A percentile compares a stretch with the other conserved stretches of the same genome.
phyloP scores from a whole-genome alignment of 2,797 vertebrate species.

The Uromys caudimaculatus region DNA sequence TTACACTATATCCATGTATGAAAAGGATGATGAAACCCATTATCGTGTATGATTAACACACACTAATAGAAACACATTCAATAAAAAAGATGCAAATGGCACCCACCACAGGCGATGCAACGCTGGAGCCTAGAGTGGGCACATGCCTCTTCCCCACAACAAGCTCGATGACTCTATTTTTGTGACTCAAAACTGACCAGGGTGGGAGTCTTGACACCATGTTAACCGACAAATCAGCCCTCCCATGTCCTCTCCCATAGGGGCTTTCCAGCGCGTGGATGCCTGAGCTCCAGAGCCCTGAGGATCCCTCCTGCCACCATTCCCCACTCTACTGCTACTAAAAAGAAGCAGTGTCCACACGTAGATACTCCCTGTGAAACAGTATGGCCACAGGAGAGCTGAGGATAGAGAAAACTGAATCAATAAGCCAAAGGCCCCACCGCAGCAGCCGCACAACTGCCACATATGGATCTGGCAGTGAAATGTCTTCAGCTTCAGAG shows the following conservation, averaged over 20 bases:
- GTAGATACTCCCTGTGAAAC: constrained; percentile 6
- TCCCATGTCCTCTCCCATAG: background rate
- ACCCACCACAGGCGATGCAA: background rate
- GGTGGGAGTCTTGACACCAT: background rate
- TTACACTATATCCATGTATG: background rate
- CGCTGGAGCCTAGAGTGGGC: background rate
- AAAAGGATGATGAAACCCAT: background rate
- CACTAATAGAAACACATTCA: background rate
- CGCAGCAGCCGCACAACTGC: background rate
- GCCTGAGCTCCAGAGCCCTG: background rate
- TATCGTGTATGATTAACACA: background rate
- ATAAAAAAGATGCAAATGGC: background rate
- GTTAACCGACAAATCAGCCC: background rate
- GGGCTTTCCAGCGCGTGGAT: background rate
- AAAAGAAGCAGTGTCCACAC: background rate
- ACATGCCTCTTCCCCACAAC: background rate
- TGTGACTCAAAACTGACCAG: background rate
- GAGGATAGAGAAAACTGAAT: background rate
- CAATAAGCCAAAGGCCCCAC: background rate
- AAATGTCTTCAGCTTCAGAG: constrained; percentile 24
- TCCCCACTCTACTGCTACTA: background rate
- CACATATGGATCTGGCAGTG: background rate
- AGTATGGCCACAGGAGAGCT: background rate
- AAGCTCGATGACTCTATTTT: background rate
- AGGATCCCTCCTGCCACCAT: constrained; percentile 16